Evolutionary conservation across 2,888 invertebrate genomes (phyloP).

Genomic region (Drosophila macrospina): DNA sequence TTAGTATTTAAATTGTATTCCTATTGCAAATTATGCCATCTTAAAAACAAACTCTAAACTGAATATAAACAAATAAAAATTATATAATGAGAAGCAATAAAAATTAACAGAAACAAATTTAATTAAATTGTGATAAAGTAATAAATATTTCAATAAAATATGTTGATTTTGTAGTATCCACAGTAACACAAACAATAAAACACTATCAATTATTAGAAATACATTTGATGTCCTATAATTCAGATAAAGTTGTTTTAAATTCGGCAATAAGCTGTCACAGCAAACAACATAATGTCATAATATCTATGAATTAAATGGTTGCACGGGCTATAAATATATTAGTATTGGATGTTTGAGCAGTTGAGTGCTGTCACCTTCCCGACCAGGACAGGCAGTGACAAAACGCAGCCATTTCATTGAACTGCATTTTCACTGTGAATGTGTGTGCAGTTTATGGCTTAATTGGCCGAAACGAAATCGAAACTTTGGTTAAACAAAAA

Average conservation of each 20-base stretch:
- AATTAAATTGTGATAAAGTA: too few relatives aligned
- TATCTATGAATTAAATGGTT: neutral
- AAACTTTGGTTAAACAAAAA: slow-evolving; percentile 33
- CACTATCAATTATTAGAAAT: too few relatives aligned
- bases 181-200: too few relatives aligned
- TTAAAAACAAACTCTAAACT: too few relatives aligned
- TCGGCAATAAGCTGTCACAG: slow-evolving; percentile 3
- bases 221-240: neutral
- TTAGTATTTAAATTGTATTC: too few relatives aligned
- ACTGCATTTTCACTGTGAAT: slow-evolving; percentile 53
- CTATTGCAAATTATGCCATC: too few relatives aligned
- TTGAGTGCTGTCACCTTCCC: slow-evolving; percentile 3
- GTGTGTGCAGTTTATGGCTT: slow-evolving; percentile 57
- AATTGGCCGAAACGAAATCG: slow-evolving; percentile 69
- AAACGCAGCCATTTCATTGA: slow-evolving; percentile 65
- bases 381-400: slow-evolving; percentile 10
- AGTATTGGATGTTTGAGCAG: neutral
- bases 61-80: too few relatives aligned
- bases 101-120: too few relatives aligned
- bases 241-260: neutral
- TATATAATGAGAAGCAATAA: too few relatives aligned
- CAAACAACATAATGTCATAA: neutral
- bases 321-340: slow-evolving; percentile 7
- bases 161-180: neutral
- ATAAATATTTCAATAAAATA: too few relatives aligned